Conservation (phyloP, 1,140 invertebrate genomes). For the Drosophila obscura region DNA sequence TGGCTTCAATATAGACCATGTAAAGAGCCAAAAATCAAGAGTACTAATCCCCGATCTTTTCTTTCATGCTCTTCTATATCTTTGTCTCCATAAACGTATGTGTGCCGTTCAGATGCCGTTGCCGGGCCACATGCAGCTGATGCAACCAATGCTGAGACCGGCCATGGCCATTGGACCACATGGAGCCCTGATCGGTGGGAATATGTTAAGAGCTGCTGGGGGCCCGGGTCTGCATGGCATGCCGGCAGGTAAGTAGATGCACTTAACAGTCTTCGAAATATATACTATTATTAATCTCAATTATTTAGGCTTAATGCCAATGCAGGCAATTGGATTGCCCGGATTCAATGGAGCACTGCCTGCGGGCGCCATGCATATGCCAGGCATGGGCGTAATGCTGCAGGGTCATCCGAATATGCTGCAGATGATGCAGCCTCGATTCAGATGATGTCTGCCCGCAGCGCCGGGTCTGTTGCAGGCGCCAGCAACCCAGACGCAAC, state of each 20-base stretch:
- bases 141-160: constrained; percentile 87
- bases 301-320: constrained; percentile 63
- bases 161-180: constrained; percentile 88
- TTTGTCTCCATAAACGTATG: constrained; percentile 44
- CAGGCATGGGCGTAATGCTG: constrained; percentile 89
- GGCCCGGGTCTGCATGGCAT: constrained; percentile 86
- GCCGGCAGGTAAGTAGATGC: constrained; percentile 88
- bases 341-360: constrained; percentile 86
- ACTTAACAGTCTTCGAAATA: neutral
- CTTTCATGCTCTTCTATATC: constrained; percentile 75
- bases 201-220: constrained; percentile 89
- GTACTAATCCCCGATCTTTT: constrained; percentile 50
- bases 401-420: constrained; percentile 87
- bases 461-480: constrained; percentile 70
- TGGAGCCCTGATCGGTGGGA: constrained; percentile 88
- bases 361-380: constrained; percentile 83
- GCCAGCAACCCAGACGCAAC: constrained; percentile 50
- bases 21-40: constrained; percentile 35
- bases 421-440: constrained; percentile 90
- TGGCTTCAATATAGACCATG: constrained; percentile 75
- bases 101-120: constrained; percentile 53
- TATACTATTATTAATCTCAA: neutral
- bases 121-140: constrained; percentile 85
- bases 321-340: constrained; percentile 84
- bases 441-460: constrained; percentile 88